phyloP scores from a whole-genome alignment of 2,888 invertebrate species.

The Cantharis nigra region DNA sequence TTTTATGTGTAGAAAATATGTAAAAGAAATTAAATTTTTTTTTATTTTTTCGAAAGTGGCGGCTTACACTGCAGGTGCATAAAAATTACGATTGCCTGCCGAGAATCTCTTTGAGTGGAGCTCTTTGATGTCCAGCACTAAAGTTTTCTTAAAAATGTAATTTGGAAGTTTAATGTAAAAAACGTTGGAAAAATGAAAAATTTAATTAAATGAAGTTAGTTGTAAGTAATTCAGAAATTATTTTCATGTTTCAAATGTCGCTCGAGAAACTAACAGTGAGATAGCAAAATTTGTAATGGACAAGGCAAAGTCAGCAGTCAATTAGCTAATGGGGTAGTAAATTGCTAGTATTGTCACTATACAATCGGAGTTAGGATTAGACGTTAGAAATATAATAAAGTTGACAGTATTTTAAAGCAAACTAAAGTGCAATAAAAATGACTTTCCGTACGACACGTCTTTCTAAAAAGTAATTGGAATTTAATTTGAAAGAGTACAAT shows the following conservation, averaged over 20 bases:
- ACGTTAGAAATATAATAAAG: slow-evolving; percentile 13
- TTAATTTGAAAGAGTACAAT: not conserved
- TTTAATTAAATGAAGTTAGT: not conserved
- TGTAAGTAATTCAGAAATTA: not conserved
- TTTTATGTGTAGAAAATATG: not conserved
- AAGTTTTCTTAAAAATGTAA: not conserved
- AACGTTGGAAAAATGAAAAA: not conserved
- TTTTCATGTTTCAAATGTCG: not conserved
- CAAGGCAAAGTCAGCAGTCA: slow-evolving; percentile 46
- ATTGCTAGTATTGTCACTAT: slow-evolving; percentile 46
- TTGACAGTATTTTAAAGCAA: slow-evolving; percentile 12
- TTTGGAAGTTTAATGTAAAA: not conserved
- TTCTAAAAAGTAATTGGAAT: not conserved
- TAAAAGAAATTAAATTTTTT: not conserved
- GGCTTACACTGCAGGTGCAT: not conserved
- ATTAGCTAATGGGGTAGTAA: slow-evolving; percentile 49
- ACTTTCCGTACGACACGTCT: not conserved
- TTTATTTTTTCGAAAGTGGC: not conserved
- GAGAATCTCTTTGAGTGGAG: not conserved
- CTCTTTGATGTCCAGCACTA: not conserved
- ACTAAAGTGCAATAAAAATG: not conserved
- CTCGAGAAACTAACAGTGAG: not conserved
- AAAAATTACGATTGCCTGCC: not conserved
- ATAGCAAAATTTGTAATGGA: slow-evolving; percentile 20
- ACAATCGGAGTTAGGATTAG: slow-evolving; percentile 36